A percentile compares a stretch with the other conserved stretches of the same genome.
These are phyloP conservation scores for Synanthedon vespiformis DNA, from an alignment of 2,888 invertebrate species.

Conservation along the genomic window DNA sequence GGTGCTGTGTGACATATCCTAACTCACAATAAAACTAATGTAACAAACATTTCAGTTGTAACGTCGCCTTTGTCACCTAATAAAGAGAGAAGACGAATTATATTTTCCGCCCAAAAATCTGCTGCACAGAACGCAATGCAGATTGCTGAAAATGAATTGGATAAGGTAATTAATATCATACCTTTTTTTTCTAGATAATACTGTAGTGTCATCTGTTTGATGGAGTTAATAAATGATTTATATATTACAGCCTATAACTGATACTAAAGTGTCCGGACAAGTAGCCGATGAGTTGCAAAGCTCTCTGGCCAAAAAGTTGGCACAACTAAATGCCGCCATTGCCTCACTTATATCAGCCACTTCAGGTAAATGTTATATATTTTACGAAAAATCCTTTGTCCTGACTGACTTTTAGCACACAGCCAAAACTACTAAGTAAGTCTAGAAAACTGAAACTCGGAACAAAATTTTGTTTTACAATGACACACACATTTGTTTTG, in stretches of 20 bases:
- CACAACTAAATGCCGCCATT: slow-evolving; percentile 36
- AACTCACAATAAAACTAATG: neutral
- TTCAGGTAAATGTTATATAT: slow-evolving; percentile 1
- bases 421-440: no score
- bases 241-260: neutral
- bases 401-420: no score
- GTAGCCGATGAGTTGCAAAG: neutral
- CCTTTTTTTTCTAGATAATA: neutral
- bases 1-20: neutral
- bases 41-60: neutral
- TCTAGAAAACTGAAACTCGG: no score
- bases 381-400: no score
- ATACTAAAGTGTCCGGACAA: neutral
- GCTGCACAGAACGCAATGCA: slow-evolving; percentile 2
- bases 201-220: neutral
- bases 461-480: no score
- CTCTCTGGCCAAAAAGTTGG: slow-evolving; percentile 17
- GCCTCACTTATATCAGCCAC: slow-evolving; percentile 14
- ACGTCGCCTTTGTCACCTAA: neutral
- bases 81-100: neutral
- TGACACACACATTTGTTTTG: no score
- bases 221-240: neutral
- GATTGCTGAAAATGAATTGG: slow-evolving; percentile 1
- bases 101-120: slow-evolving; percentile 2
- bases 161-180: slow-evolving; percentile 1